phyloP scores from a whole-genome alignment of 30 jellyfish, hydroid and myxozoan genomes.

The Sanderia malayensis region DNA sequence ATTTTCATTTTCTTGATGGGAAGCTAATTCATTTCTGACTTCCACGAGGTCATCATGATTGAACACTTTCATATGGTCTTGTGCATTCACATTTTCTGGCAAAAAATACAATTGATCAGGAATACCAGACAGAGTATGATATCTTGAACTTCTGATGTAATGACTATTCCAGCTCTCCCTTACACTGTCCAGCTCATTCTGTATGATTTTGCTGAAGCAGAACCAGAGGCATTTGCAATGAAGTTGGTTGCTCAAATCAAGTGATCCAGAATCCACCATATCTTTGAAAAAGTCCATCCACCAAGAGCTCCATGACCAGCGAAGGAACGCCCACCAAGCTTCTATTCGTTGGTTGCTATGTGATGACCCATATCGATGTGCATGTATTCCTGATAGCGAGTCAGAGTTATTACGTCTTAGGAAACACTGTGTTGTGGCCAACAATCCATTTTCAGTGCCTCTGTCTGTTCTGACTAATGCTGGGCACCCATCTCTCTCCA shows the following conservation, averaged over 20 bases:
- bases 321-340: constrained; percentile 1
- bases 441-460: constrained; percentile 16
- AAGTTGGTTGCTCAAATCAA: neutral
- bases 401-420: constrained; percentile 5
- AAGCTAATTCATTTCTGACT: neutral
- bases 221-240: neutral
- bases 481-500: constrained; percentile 19
- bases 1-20: neutral
- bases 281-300: constrained; percentile 3
- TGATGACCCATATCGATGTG: neutral
- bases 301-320: constrained; percentile 5
- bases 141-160: constrained; percentile 8
- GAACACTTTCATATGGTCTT: neutral
- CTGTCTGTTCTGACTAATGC: constrained; percentile 4
- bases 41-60: neutral
- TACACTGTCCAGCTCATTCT: neutral
- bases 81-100: neutral
- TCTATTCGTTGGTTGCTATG: neutral
- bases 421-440: constrained; percentile 23
- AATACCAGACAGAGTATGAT: neutral
- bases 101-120: constrained; percentile 1
- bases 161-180: constrained; percentile 1
- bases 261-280: neutral
- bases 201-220: neutral
- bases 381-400: constrained; percentile 18